Conservation (phyloP, 2,888 invertebrate genomes). For the Dyspetes luteomarginatus region DNA sequence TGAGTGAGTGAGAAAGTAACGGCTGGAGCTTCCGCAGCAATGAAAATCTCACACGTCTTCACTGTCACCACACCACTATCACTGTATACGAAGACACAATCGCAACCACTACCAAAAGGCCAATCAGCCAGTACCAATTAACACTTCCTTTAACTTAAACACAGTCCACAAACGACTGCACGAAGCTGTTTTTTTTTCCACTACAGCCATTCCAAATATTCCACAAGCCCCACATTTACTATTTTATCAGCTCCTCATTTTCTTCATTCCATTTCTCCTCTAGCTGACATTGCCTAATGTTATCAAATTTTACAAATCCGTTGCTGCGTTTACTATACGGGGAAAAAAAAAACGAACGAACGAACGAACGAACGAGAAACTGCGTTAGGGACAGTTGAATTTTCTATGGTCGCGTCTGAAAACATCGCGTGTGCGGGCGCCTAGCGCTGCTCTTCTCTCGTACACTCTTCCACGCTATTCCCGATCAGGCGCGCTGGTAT, state of each 20-base stretch:
- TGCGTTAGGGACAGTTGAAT: too few relatives aligned
- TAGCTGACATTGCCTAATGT: too few relatives aligned
- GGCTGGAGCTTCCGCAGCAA: constrained; percentile 47
- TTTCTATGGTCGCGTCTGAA: too few relatives aligned
- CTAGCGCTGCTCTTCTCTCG: constrained; percentile 11
- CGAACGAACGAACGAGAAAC: too few relatives aligned
- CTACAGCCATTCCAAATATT: background rate
- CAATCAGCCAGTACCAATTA: background rate
- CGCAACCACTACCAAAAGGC: background rate
- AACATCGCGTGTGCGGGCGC: constrained; percentile 56
- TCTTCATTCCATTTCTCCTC: too few relatives aligned
- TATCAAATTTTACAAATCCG: too few relatives aligned
- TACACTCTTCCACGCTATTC: constrained; percentile 33
- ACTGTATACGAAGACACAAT: background rate
- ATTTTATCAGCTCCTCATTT: background rate
- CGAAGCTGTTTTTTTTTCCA: background rate
- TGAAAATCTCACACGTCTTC: constrained; percentile 47
- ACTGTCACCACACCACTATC: background rate
- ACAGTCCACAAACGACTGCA: background rate
- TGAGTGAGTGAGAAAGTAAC: constrained; percentile 41
- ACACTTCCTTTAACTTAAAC: background rate
- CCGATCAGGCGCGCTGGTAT: constrained; percentile 40
- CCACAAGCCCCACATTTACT: background rate
- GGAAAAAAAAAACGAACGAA: too few relatives aligned
- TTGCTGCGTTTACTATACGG: too few relatives aligned